Evolutionary conservation across 2,113 vertebrate genomes (phyloP).

Genomic region (Vulpes vulpes): DNA sequence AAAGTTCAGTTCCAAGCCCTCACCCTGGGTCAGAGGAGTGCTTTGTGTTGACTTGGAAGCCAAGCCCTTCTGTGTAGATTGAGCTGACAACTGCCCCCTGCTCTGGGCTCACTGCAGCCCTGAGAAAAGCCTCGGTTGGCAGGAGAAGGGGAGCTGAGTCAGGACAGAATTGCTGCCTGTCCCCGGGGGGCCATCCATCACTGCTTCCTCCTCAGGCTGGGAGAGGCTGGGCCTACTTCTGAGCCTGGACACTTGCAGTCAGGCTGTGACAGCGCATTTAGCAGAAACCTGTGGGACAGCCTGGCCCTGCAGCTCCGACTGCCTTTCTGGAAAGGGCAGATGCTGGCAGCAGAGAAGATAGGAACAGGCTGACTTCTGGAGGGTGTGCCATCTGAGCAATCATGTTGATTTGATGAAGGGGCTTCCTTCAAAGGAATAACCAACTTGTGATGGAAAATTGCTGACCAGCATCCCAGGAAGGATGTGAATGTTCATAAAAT

Average conservation of each 20-base stretch:
- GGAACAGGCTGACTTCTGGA: neutral
- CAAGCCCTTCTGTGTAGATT: neutral
- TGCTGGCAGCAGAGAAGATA: neutral
- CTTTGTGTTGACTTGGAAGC: neutral
- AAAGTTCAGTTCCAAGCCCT: neutral
- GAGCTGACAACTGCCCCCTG: neutral
- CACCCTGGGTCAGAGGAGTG: neutral
- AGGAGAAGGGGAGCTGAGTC: neutral
- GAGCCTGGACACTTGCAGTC: neutral
- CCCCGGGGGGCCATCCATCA: neutral
- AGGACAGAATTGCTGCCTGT: neutral
- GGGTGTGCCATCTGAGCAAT: neutral
- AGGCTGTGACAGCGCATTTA: neutral
- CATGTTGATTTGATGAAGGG: neutral
- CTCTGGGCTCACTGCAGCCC: neutral
- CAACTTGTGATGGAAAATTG: neutral
- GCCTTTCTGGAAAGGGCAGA: neutral
- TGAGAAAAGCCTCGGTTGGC: neutral
- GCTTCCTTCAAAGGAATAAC: neutral
- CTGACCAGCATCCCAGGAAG: neutral
- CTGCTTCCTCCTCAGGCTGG: neutral
- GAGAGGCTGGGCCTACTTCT: neutral
- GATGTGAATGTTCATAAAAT: neutral
- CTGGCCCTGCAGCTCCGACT: neutral
- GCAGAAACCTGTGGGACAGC: neutral